A percentile compares a stretch with the other conserved stretches of the same genome.
These are phyloP conservation scores for Dryas iulia DNA, from an alignment of 1,140 invertebrate genomes.

Conservation along the genomic window DNA sequence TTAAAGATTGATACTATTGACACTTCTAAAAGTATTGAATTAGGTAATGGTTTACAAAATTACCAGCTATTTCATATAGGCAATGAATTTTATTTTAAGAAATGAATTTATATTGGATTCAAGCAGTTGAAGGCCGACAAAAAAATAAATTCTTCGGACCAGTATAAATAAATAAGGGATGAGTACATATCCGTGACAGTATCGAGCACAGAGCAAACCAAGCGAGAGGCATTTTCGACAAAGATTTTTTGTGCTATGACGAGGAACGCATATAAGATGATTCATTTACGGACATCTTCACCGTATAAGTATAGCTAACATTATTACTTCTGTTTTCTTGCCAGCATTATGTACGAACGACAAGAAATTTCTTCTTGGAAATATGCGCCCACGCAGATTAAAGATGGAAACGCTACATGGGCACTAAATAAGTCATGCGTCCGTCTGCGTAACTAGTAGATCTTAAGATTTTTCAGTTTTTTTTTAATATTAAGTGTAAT, in stretches of 20 bases:
- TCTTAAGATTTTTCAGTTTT: slow-evolving; percentile 8
- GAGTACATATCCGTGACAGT: slow-evolving; percentile 56
- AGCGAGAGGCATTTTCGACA: slow-evolving; percentile 75
- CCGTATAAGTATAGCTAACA: slow-evolving; percentile 75
- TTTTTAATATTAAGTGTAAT: not conserved
- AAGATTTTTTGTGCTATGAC: slow-evolving; percentile 73
- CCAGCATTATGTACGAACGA: slow-evolving; percentile 67
- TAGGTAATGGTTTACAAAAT: not conserved
- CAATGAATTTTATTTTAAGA: slow-evolving; percentile 67
- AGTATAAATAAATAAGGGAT: slow-evolving; percentile 79
- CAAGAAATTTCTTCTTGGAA: slow-evolving; percentile 77
- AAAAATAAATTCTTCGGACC: slow-evolving; percentile 72
- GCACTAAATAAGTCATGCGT: slow-evolving; percentile 73
- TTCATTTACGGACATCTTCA: slow-evolving; percentile 76
- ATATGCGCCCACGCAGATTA: slow-evolving; percentile 77
- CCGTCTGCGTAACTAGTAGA: slow-evolving; percentile 54
- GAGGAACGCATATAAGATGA: slow-evolving; percentile 77
- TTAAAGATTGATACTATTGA: no score
- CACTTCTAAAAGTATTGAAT: not conserved
- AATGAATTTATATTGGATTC: slow-evolving; percentile 52
- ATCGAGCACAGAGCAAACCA: slow-evolving; percentile 51
- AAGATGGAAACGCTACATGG: slow-evolving; percentile 74
- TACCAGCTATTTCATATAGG: slow-evolving; percentile 50
- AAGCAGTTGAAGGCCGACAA: slow-evolving; percentile 61
- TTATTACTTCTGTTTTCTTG: slow-evolving; percentile 77